Conservation (phyloP, 2,888 invertebrate genomes). For the Chirona hameri region DNA sequence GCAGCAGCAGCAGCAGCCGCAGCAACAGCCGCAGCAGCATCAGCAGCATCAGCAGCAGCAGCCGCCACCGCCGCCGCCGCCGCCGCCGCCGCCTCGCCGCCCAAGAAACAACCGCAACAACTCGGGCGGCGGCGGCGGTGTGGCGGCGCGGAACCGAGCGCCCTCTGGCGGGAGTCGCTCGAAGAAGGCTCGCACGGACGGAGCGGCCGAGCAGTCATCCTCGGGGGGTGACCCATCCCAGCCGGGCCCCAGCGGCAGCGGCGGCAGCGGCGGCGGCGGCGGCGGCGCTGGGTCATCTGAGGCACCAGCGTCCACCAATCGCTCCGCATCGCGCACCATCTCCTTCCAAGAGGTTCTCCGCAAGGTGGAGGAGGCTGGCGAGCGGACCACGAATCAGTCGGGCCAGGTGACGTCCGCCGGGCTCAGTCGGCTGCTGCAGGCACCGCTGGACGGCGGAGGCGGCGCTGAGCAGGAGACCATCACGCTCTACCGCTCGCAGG, state of each 20-base stretch:
- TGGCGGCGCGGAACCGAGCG: not conserved
- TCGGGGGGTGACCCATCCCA: not conserved
- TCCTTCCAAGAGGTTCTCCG: slow-evolving; percentile 26
- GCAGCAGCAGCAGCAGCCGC: not conserved
- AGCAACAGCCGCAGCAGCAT: not conserved
- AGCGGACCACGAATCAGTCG: not conserved
- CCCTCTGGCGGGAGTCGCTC: not conserved
- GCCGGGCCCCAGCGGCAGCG: not conserved
- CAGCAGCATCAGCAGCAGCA: not conserved
- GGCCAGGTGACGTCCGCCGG: not conserved
- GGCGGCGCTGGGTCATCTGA: not conserved
- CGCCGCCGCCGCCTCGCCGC: not conserved
- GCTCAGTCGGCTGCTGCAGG: slow-evolving; percentile 25
- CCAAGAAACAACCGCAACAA: not conserved
- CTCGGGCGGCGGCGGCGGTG: not conserved
- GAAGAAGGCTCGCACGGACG: slow-evolving; percentile 12
- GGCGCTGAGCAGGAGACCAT: slow-evolving; percentile 14
- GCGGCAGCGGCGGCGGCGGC: not conserved
- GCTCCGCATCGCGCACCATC: not conserved
- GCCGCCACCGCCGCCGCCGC: not conserved
- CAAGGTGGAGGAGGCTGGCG: slow-evolving; percentile 1
- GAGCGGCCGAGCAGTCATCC: not conserved
- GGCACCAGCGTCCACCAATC: not conserved
- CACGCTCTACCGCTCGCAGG: slow-evolving; percentile 29
- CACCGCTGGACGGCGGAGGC: not conserved